A percentile compares a stretch with the other conserved stretches of the same genome.
Conservation (phyloP, 1,140 invertebrate species). For the Lepidotrigona ventralis region DNA sequence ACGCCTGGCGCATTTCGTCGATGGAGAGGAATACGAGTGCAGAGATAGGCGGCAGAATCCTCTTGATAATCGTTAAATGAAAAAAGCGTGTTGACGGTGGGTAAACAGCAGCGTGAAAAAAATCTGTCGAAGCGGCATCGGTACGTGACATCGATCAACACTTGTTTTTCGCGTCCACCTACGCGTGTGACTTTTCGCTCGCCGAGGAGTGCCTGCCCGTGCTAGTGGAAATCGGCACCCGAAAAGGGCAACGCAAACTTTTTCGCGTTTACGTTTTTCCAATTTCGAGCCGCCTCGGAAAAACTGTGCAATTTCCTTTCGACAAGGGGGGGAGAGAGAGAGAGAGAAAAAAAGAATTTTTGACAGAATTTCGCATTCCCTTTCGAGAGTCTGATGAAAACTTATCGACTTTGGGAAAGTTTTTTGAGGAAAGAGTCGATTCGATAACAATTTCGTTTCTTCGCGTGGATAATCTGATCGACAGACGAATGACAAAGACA, state of each 20-base stretch:
- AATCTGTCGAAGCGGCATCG: slow-evolving; percentile 7
- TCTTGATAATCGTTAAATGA: slow-evolving; percentile 50
- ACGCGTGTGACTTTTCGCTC: slow-evolving; percentile 30
- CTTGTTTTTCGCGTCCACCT: slow-evolving; percentile 20
- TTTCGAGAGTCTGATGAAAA: background rate
- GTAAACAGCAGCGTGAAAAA: slow-evolving; percentile 34
- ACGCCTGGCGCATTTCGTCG: slow-evolving; percentile 23
- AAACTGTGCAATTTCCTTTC: background rate
- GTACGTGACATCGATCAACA: slow-evolving; percentile 46
- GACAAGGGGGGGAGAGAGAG: no score
- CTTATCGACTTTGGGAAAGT: no score
- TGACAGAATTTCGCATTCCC: background rate
- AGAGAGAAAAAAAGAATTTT: background rate
- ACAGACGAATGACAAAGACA: background rate
- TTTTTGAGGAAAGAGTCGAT: no score
- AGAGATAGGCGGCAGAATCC: slow-evolving; percentile 29
- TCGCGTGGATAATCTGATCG: no score
- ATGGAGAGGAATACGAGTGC: background rate
- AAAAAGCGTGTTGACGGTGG: slow-evolving; percentile 32
- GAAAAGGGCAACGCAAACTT: slow-evolving; percentile 36
- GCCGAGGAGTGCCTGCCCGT: background rate
- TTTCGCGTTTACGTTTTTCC: slow-evolving; percentile 4
- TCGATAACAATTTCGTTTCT: no score
- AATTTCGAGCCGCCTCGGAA: background rate
- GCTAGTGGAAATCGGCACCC: slow-evolving; percentile 19